Conservation (phyloP, 2,113 vertebrate species). For the Sceloporus undulatus region DNA sequence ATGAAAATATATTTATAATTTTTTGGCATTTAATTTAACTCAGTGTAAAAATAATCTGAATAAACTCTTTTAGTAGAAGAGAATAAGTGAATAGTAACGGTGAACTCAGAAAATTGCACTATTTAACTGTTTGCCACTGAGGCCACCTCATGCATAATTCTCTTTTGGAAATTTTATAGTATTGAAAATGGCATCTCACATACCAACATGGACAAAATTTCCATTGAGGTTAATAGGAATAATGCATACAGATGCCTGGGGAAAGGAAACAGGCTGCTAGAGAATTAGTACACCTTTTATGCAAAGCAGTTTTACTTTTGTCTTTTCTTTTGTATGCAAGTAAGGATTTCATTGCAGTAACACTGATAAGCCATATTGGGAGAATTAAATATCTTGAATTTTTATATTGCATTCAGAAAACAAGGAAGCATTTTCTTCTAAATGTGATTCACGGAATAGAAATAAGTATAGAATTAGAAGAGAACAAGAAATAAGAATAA, state of each 20-base stretch:
- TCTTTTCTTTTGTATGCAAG: slow-evolving; percentile 1
- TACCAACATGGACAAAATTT: not conserved
- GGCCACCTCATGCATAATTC: slow-evolving; percentile 2
- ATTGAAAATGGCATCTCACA: not conserved
- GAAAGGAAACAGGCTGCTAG: not conserved
- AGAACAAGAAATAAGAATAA: not conserved
- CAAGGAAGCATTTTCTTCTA: not conserved
- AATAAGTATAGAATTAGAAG: too few relatives aligned
- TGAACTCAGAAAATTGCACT: slow-evolving; percentile 10
- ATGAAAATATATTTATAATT: not conserved
- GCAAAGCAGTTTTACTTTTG: not conserved
- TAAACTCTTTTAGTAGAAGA: not conserved
- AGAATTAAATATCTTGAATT: not conserved
- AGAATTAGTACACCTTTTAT: slow-evolving; percentile 13
- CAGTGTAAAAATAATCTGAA: not conserved
- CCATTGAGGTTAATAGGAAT: not conserved
- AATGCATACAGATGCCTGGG: slow-evolving; percentile 19
- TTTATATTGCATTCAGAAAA: not conserved
- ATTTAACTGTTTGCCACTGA: not conserved
- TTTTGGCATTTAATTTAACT: slow-evolving; percentile 16
- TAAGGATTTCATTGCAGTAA: slow-evolving; percentile 8
- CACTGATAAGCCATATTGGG: not conserved
- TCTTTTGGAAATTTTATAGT: not conserved
- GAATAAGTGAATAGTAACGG: not conserved
- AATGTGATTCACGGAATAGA: not conserved